Evolutionary conservation across 37 sponge, comb jelly and placozoan genomes (phyloP).

Genomic region (Geodia barretti): DNA sequence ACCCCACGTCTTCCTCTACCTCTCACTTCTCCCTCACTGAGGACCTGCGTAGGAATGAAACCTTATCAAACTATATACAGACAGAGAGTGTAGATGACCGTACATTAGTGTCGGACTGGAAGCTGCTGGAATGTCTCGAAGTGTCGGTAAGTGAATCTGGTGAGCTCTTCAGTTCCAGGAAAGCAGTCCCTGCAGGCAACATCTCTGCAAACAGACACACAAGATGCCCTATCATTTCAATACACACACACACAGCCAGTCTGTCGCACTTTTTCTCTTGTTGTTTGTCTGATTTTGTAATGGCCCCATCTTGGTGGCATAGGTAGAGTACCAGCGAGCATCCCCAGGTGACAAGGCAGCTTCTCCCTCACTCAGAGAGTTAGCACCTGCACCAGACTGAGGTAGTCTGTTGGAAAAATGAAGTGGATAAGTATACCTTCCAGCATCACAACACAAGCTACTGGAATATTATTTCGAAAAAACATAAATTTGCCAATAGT

Average conservation of each 20-base stretch:
- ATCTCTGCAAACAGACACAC: neutral
- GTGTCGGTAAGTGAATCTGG: neutral
- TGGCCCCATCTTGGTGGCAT: slow-evolving; percentile 21
- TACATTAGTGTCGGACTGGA: slow-evolving; percentile 20
- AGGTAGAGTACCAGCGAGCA: slow-evolving; percentile 49
- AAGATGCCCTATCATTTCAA: neutral
- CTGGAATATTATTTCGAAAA: neutral
- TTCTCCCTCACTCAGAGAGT: slow-evolving; percentile 76
- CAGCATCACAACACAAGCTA: neutral
- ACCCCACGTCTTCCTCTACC: neutral
- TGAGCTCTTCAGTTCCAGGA: slow-evolving; percentile 51
- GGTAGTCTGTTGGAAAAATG: neutral
- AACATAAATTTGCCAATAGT: neutral
- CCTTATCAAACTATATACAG: neutral
- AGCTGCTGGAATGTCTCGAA: slow-evolving; percentile 9
- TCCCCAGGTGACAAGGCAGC: slow-evolving; percentile 77
- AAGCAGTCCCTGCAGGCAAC: slow-evolving; percentile 15
- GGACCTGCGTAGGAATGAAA: neutral
- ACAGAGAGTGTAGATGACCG: neutral
- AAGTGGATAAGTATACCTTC: no score
- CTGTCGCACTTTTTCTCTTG: no score
- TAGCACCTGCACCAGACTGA: neutral
- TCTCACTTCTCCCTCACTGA: slow-evolving; percentile 30
- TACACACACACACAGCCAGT: no score
- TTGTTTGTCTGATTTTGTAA: neutral